These are phyloP conservation scores for Euzetes globulus DNA, from an alignment of 2,888 invertebrate genomes.

Conservation along the genomic window DNA sequence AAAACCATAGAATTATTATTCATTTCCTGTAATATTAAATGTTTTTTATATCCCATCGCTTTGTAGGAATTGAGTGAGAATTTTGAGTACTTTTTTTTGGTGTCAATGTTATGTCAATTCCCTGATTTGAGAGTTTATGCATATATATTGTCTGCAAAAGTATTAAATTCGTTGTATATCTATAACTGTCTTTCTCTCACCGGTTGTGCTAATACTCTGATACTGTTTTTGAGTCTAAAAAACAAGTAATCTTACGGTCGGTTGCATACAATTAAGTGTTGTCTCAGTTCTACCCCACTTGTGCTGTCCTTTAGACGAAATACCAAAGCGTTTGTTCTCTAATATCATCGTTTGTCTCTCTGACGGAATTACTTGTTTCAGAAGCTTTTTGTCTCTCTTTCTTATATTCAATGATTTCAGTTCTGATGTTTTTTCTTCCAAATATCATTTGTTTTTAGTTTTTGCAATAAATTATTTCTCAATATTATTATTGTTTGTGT, in stretches of 20 bases:
- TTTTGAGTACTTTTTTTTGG: neutral
- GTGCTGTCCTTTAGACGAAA: slow-evolving; percentile 10
- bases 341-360: slow-evolving; percentile 7
- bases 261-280: slow-evolving; percentile 12
- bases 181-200: neutral
- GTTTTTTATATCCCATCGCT: no score
- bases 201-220: slow-evolving; percentile 3
- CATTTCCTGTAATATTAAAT: neutral
- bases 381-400: neutral
- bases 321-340: neutral
- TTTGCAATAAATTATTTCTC: neutral
- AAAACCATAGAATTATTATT: neutral
- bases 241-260: slow-evolving; percentile 21
- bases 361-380: neutral
- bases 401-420: neutral
- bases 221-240: neutral
- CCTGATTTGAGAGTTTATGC: neutral
- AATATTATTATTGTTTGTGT: neutral
- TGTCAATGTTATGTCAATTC: neutral
- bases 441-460: neutral
- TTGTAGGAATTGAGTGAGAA: no score
- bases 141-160: neutral
- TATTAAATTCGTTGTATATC: neutral
- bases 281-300: slow-evolving; percentile 24
- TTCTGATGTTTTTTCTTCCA: no score